Evolutionary conservation across 2,888 invertebrate genomes (phyloP).

Genomic region (Corythucha ciliata): DNA sequence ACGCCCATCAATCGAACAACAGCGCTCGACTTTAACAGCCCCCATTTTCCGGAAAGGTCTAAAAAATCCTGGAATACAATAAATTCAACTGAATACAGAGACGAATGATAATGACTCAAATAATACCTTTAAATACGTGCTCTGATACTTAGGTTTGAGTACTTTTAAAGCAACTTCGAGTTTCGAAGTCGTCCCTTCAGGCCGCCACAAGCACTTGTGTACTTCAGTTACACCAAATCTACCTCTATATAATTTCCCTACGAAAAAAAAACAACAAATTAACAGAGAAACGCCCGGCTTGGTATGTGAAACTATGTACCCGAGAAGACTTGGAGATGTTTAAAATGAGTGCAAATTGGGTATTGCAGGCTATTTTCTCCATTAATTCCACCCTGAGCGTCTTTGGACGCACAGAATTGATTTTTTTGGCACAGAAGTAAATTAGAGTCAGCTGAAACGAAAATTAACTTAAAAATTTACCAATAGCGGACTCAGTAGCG

Average conservation of each 20-base stretch:
- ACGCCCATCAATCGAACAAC: constrained; percentile 70
- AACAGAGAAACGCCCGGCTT: too few species aligned
- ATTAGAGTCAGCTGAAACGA: constrained; percentile 30
- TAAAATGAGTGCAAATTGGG: constrained; percentile 51
- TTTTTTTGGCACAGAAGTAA: constrained; percentile 30
- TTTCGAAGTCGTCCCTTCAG: constrained; percentile 57
- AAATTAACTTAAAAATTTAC: neutral
- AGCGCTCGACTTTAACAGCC: constrained; percentile 63
- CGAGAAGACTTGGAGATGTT: constrained; percentile 51
- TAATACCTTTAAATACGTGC: constrained; percentile 25
- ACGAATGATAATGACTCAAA: constrained; percentile 2
- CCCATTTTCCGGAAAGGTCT: constrained; percentile 67
- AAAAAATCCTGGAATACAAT: constrained; percentile 57
- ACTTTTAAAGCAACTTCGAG: constrained; percentile 71
- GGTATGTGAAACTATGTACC: too few species aligned
- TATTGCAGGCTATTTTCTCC: constrained; percentile 16
- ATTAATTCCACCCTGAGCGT: constrained; percentile 13
- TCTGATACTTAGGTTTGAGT: constrained; percentile 48
- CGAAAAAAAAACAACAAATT: too few species aligned
- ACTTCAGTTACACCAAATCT: constrained; percentile 27
- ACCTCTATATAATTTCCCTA: constrained; percentile 22
- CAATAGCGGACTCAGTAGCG: neutral
- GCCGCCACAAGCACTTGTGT: constrained; percentile 28
- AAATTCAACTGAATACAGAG: neutral
- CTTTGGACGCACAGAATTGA: too few species aligned